Conservation (phyloP, 2,888 invertebrate species). For the Eueremaeus valkanovi region DNA sequence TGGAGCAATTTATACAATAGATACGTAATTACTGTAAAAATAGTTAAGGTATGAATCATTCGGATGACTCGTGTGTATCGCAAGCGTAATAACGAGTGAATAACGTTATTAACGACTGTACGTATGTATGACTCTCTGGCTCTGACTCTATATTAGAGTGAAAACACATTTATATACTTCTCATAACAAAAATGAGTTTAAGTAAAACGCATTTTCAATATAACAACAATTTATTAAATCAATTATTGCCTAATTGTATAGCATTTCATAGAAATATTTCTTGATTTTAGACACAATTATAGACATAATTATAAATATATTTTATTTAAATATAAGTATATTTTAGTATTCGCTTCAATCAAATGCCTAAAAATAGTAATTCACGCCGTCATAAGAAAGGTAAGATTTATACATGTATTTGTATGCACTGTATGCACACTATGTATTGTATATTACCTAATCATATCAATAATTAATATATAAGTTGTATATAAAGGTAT, state of each 20-base stretch:
- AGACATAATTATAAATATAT: constrained; percentile 7
- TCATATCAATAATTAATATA: not conserved
- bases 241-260: not conserved
- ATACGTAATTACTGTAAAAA: too few relatives aligned
- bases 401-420: not conserved
- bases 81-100: too few relatives aligned
- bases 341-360: not conserved
- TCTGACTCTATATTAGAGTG: too few relatives aligned
- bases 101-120: too few relatives aligned
- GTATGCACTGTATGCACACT: not conserved
- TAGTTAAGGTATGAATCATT: too few relatives aligned
- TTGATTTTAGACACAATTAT: constrained; percentile 8
- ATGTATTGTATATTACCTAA: not conserved
- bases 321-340: not conserved
- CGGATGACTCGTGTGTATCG: too few relatives aligned
- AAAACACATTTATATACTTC: not conserved
- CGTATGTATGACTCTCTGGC: too few relatives aligned
- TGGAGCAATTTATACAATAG: too few relatives aligned
- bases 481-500: too few relatives aligned
- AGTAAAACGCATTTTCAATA: constrained; percentile 16
- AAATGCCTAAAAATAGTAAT: constrained; percentile 20
- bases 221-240: constrained; percentile 13
- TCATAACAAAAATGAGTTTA: constrained; percentile 20
- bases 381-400: not conserved
- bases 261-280: not conserved